Evolutionary conservation across 2,797 vertebrate species (phyloP), one percentile per base, ranked within the genome.

Genomic region (Mastacembelus armatus): DNA sequence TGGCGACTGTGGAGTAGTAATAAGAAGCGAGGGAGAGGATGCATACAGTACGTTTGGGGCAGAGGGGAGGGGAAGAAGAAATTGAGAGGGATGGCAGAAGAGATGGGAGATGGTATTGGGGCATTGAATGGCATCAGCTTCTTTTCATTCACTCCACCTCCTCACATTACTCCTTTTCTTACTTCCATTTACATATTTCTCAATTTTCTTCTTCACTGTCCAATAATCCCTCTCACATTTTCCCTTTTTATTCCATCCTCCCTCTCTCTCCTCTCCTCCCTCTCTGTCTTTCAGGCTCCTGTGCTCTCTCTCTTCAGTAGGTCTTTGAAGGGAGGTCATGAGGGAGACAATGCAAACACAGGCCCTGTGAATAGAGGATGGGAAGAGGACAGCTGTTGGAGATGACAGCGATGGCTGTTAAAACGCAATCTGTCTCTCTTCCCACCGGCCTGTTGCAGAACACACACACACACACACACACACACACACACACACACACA

Each of bases 381-480:
- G 89, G 92, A 93, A 93, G 89, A 89, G 87, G 93, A 94, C 94
- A 94, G 93, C 93, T 94, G 94, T 93, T 94, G 88, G 89, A 92
- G 91, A 94, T 94, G 93, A 94, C 93, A 92, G 91, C 87, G 86
- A 93, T 94, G 91, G 92, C 92, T 92, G 91, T 93, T 93, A 93
- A 93, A 92, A 91, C 81, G 80, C 91, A 92, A 92, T 93, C 91
- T 93, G 93, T 92, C 91, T 92, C 84, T 81, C 89, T 92, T 93
- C 89, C 91, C 91, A 91, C 83, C 70, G 88, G 88, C 91, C 92
- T 91, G 91, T 93, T 92, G 89, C 92, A 72, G 81, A 42, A 26
- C 66, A 57, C 79, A 69, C 84, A 75, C 68, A 76, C 51, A 36
- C 71, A 66, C 66, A 21, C 64, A 74, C 74, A 68, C 74, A 48